phyloP scores from a whole-genome alignment of 2,888 invertebrate species.

The Dysmachus trigonus region DNA sequence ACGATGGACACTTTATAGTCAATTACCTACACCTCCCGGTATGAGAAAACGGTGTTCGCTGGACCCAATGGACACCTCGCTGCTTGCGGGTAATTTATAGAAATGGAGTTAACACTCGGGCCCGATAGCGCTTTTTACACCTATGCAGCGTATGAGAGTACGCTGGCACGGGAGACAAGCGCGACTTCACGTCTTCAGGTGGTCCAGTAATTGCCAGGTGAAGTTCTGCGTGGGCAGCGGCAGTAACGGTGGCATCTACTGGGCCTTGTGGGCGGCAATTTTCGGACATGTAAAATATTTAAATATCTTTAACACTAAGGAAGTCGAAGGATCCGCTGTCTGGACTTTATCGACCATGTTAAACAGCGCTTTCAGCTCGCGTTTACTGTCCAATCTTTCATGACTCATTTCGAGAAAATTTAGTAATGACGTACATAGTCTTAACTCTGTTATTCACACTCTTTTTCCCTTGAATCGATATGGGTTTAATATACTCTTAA shows the following conservation, averaged over 20 bases:
- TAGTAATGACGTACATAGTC: no score
- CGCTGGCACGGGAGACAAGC: neutral
- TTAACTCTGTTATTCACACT: no score
- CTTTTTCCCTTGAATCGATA: no score
- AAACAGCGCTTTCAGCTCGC: neutral
- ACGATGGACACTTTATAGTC: slow-evolving; percentile 36
- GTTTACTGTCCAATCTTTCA: neutral
- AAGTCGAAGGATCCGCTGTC: neutral
- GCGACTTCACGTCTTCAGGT: neutral
- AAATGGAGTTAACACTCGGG: slow-evolving; percentile 26
- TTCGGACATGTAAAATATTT: slow-evolving; percentile 9
- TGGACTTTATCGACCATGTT: neutral
- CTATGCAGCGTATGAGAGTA: neutral
- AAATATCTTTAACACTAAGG: neutral
- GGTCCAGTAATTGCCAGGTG: slow-evolving; percentile 20
- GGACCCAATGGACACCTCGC: neutral
- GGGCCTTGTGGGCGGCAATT: neutral
- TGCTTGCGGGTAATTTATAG: slow-evolving; percentile 34
- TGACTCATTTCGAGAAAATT: neutral
- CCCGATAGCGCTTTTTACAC: slow-evolving; percentile 33
- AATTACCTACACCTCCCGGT: slow-evolving; percentile 13
- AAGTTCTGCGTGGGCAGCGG: neutral
- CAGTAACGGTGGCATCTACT: slow-evolving; percentile 18
- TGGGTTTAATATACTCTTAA: no score
- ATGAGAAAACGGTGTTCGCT: neutral